A percentile compares a stretch with the other conserved stretches of the same genome.
Evolutionary conservation across 2,888 invertebrate genomes (phyloP).

Genomic region (Caenorhabditis sp.): DNA sequence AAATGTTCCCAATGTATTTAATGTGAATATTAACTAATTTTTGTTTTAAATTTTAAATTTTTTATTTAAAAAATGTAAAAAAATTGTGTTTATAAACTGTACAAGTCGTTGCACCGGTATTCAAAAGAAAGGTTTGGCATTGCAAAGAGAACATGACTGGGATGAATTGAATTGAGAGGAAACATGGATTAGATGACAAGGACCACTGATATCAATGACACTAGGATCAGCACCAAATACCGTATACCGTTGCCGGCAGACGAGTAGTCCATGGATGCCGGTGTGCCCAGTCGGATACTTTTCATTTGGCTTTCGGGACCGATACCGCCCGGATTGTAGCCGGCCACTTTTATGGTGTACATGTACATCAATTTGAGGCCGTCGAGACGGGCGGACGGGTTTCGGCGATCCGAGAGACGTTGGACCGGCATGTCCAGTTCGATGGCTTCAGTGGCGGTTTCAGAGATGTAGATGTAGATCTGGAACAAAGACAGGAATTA

Average conservation of each 20-base stretch:
- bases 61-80: constrained; percentile 5
- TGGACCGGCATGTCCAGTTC: constrained; percentile 73
- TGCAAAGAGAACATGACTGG: constrained; percentile 32
- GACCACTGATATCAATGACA: not conserved
- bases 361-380: constrained; percentile 79
- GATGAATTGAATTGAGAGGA: constrained; percentile 7
- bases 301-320: constrained; percentile 74
- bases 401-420: constrained; percentile 69
- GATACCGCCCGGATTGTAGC: constrained; percentile 78
- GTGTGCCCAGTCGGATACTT: constrained; percentile 74
- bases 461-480: constrained; percentile 71
- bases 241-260: not conserved
- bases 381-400: constrained; percentile 78
- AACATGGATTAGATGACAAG: no score
- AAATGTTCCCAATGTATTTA: no score
- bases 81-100: no score
- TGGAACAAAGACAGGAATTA: constrained; percentile 34
- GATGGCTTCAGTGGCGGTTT: constrained; percentile 68
- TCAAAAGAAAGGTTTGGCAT: constrained; percentile 50
- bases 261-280: constrained; percentile 49
- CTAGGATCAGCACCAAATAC: not conserved
- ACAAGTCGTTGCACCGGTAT: constrained; percentile 52
- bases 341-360: constrained; percentile 77
- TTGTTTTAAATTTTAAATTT: no score
- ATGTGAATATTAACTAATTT: no score